Conservation (phyloP, 2,888 invertebrate genomes). For the Glaucopsyche alexis region DNA sequence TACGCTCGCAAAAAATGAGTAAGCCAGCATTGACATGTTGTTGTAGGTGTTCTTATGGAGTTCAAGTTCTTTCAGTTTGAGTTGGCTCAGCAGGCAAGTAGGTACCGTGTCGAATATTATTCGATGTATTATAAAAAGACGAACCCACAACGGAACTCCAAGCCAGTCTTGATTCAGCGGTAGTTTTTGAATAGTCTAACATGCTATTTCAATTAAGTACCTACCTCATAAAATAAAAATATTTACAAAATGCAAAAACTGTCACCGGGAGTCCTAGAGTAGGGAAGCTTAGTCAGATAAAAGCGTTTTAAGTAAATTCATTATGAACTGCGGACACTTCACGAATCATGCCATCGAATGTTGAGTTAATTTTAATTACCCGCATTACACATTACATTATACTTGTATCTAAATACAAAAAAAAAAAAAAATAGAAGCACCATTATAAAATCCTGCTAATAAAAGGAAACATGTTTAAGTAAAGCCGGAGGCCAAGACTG, state of each 20-base stretch:
- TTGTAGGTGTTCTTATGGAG: slow-evolving; percentile 2
- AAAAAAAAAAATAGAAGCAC: neutral
- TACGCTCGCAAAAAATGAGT: neutral
- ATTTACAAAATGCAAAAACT: neutral
- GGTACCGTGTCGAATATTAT: neutral
- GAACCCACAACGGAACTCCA: no score
- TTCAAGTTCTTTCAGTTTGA: neutral
- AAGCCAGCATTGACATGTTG: slow-evolving; percentile 12
- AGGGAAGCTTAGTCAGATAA: neutral
- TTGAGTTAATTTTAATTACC: neutral
- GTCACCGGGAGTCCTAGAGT: neutral
- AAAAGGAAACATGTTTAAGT: neutral
- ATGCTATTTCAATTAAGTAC: neutral
- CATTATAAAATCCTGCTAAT: neutral
- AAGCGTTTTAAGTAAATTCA: neutral
- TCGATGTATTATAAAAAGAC: no score
- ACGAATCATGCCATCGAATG: neutral
- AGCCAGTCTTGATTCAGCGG: no score
- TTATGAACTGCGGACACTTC: neutral
- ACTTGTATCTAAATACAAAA: no score
- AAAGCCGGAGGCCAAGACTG: neutral
- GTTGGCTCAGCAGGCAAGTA: neutral
- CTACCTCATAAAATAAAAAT: neutral
- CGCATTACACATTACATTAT: neutral
- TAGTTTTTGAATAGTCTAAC: no score